Conservation (phyloP, 1,140 invertebrate species). For the Drosophila miranda region DNA sequence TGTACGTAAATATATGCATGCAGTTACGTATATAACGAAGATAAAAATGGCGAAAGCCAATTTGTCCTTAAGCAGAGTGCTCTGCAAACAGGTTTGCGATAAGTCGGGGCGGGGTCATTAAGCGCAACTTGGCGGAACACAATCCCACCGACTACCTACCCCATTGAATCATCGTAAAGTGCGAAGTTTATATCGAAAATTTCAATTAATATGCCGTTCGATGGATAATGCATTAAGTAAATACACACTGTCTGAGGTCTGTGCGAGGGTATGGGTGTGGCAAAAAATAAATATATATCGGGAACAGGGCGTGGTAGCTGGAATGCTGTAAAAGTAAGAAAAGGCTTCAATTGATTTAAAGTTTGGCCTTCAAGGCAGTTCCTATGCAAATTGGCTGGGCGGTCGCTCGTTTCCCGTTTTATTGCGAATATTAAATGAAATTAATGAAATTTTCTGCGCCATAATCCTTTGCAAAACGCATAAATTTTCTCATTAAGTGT, state of each 20-base stretch:
- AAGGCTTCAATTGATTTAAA: constrained; percentile 69
- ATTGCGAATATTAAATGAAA: constrained; percentile 80
- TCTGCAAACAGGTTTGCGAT: constrained; percentile 41
- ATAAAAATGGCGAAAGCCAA: constrained; percentile 36
- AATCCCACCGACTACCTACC: background rate
- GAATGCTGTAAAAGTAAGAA: constrained; percentile 34
- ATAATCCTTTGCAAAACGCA: constrained; percentile 80
- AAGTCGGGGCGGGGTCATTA: constrained; percentile 50
- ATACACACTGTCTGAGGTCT: background rate
- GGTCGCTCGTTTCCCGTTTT: constrained; percentile 51
- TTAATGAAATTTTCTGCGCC: constrained; percentile 79
- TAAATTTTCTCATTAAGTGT: constrained; percentile 76
- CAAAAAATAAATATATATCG: background rate
- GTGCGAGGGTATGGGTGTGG: background rate
- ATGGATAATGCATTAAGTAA: constrained; percentile 38
- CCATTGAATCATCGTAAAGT: constrained; percentile 49
- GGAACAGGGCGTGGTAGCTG: constrained; percentile 34
- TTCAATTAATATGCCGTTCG: constrained; percentile 57
- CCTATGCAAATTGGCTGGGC: constrained; percentile 65
- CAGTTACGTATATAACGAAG: constrained; percentile 5
- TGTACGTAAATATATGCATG: background rate
- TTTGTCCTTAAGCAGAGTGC: constrained; percentile 56
- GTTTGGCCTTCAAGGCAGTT: constrained; percentile 29
- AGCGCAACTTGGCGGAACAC: constrained; percentile 38
- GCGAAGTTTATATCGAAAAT: constrained; percentile 57